Percentiles rank a stretch among this genome's conserved stretches.
These are phyloP conservation scores for Dendrophyllia cribrosa DNA, from an alignment of 64 coral and sea anemone genomes.

Conservation along the genomic window DNA sequence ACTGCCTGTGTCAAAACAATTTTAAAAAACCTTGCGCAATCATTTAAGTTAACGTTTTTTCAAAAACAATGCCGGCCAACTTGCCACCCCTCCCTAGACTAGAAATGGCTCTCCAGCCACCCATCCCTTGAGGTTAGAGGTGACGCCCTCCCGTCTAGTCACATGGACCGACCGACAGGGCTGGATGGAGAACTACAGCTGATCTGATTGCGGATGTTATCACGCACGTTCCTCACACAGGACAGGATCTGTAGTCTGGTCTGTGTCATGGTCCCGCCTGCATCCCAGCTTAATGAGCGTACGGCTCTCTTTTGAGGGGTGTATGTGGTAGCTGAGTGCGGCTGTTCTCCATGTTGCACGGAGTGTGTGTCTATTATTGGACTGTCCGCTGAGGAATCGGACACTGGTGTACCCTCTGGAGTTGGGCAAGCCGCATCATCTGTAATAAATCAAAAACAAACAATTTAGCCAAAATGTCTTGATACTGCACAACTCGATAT, in stretches of 20 bases:
- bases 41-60: too few relatives aligned
- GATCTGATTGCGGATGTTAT: slow-evolving; percentile 40
- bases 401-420: slow-evolving; percentile 11
- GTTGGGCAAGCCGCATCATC: not conserved
- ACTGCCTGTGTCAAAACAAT: too few relatives aligned
- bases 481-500: too few relatives aligned
- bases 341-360: not conserved
- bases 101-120: not conserved
- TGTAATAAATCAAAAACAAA: not conserved
- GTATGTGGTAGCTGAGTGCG: not conserved
- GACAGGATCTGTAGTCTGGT: slow-evolving; percentile 35
- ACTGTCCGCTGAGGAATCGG: slow-evolving; percentile 15
- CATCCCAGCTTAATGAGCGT: not conserved
- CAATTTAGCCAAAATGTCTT: not conserved
- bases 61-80: too few relatives aligned
- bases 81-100: too few relatives aligned
- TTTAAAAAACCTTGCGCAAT: too few relatives aligned
- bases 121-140: not conserved
- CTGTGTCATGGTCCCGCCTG: slow-evolving; percentile 2
- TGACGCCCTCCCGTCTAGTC: not conserved
- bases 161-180: slow-evolving; percentile 25
- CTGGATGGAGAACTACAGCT: slow-evolving; percentile 28
- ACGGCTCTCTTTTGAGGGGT: slow-evolving; percentile 21
- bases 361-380: not conserved
- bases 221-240: slow-evolving; percentile 16